phyloP scores from a whole-genome alignment of 2,113 vertebrate genomes.

The Peucedramus taeniatus region DNA sequence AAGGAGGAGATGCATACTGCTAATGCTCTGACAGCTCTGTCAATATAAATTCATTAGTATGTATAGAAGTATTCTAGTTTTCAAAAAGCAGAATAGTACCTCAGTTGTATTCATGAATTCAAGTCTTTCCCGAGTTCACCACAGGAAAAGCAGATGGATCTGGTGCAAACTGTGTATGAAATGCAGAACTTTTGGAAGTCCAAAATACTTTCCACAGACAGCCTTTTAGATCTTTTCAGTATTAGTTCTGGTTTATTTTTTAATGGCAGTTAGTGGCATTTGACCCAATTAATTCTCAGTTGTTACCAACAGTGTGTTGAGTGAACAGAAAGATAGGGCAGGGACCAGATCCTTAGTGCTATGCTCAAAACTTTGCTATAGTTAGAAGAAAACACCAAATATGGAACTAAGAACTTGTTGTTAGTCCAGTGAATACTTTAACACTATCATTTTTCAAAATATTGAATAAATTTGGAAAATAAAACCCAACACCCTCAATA shows the following conservation, averaged over 20 bases:
- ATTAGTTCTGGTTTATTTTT: neutral
- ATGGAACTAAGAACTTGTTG: neutral
- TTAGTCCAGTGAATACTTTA: neutral
- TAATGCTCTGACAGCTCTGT: neutral
- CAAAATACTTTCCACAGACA: neutral
- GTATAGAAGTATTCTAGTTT: neutral
- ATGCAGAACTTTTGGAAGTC: neutral
- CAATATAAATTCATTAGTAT: neutral
- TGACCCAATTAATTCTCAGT: neutral
- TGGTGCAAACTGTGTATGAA: neutral
- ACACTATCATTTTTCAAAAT: neutral
- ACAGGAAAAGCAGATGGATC: neutral
- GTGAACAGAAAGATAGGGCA: neutral
- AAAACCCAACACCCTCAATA: neutral
- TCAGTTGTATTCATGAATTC: neutral
- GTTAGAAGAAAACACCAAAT: neutral
- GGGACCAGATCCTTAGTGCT: neutral
- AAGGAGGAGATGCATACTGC: neutral
- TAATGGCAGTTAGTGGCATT: neutral
- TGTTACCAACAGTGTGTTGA: rapidly evolving
- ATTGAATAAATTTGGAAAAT: neutral
- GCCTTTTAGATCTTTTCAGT: neutral
- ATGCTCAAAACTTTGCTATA: neutral
- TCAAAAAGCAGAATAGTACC: neutral
- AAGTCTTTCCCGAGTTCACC: neutral